Conservation (phyloP, 2,797 vertebrate species). For the Poeciliopsis infans region DNA sequence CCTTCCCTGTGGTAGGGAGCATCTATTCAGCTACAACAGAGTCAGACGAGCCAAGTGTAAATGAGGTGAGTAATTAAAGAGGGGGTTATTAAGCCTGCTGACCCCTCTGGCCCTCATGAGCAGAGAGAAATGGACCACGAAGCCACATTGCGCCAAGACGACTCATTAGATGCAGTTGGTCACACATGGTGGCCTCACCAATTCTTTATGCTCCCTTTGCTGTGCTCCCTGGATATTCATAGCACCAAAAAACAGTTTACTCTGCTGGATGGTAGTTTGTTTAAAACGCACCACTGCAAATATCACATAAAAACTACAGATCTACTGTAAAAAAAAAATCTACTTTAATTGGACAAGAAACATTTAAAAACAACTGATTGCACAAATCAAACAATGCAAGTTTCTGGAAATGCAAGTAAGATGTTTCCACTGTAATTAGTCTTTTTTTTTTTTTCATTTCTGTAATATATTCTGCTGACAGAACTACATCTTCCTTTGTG, state of each 20-base stretch:
- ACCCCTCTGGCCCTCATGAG: constrained; percentile 61
- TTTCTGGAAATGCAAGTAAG: background rate
- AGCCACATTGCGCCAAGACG: constrained; percentile 52
- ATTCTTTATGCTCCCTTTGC: constrained; percentile 25
- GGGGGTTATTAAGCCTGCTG: constrained; percentile 65
- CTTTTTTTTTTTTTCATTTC: background rate
- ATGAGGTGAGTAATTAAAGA: constrained; percentile 80
- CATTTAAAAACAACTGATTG: background rate
- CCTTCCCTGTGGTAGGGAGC: constrained; percentile 16
- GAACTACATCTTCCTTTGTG: background rate
- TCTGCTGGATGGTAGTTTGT: background rate
- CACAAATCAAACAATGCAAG: background rate
- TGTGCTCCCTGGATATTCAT: constrained; percentile 15
- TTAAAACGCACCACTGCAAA: background rate
- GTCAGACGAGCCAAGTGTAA: constrained; percentile 66
- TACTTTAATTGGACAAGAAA: background rate
- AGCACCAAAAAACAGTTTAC: background rate
- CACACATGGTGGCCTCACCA: constrained; percentile 25
- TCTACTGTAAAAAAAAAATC: background rate
- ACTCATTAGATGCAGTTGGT: constrained; percentile 69
- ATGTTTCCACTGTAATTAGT: background rate
- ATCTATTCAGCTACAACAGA: constrained; percentile 43
- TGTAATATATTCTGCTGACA: background rate
- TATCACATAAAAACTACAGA: background rate
- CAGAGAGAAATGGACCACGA: constrained; percentile 47